phyloP scores from a whole-genome alignment of 2,113 vertebrate genomes.

The Daubentonia madagascariensis region DNA sequence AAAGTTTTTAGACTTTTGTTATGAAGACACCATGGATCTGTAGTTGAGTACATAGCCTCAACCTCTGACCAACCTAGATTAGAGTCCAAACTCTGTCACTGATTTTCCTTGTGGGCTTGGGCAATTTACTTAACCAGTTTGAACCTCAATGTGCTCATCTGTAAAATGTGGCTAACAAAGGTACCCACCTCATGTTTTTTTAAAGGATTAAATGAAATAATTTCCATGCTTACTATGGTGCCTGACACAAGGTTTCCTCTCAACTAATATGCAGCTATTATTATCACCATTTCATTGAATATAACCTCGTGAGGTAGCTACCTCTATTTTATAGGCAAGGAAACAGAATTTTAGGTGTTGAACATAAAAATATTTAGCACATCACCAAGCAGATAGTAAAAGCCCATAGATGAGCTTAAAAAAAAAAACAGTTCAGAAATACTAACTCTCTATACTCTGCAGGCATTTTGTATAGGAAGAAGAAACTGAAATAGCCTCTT shows the following conservation, averaged over 20 bases:
- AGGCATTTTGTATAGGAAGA: background rate
- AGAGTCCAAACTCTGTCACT: constrained; percentile 9
- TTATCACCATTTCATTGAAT: background rate
- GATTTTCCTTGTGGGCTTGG: background rate
- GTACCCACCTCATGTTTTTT: background rate
- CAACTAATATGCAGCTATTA: background rate
- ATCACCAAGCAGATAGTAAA: background rate
- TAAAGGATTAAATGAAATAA: constrained; percentile 5
- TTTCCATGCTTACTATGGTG: background rate
- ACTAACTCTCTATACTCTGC: background rate
- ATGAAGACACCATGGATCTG: background rate
- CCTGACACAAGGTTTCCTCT: background rate
- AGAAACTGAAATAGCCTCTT: background rate
- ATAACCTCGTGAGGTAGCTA: background rate
- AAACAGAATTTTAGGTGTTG: background rate
- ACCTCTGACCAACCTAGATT: background rate
- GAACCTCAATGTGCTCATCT: background rate
- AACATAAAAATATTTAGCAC: background rate
- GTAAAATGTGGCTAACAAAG: background rate
- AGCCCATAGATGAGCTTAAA: background rate
- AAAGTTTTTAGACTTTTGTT: constrained; percentile 6
- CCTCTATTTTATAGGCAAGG: background rate
- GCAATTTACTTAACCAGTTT: background rate
- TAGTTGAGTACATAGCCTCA: background rate
- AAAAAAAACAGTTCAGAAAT: background rate